Conservation (phyloP, 1,140 invertebrate genomes). For the Lucilia cuprina region DNA sequence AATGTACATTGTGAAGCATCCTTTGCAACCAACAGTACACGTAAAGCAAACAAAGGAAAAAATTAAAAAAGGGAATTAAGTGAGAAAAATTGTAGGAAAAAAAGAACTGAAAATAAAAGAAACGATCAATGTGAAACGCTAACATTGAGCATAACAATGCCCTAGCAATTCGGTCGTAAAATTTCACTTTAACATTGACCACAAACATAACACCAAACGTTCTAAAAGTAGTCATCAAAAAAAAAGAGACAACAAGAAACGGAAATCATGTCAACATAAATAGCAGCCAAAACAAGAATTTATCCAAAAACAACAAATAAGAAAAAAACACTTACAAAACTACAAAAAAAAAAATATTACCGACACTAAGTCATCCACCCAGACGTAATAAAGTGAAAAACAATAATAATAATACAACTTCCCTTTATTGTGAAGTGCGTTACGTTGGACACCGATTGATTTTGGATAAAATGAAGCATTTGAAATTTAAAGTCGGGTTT, state of each 20-base stretch:
- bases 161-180: background rate
- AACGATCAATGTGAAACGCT: background rate
- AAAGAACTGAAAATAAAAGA: too few species aligned
- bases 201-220: background rate
- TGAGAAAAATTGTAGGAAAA: background rate
- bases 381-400: background rate
- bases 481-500: constrained; percentile 23
- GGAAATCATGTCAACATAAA: constrained; percentile 20
- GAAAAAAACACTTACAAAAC: background rate
- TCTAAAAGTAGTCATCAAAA: background rate
- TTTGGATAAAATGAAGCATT: constrained; percentile 24
- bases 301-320: background rate
- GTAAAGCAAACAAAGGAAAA: background rate
- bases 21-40: background rate
- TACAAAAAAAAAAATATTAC: background rate
- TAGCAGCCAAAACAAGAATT: background rate
- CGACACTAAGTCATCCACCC: too few species aligned
- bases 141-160: background rate
- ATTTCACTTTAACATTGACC: constrained; percentile 6
- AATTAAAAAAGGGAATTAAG: background rate
- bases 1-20: background rate
- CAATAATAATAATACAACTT: background rate
- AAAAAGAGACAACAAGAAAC: background rate
- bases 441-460: background rate
- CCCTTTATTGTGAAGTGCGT: background rate